Evolutionary conservation across 2,888 invertebrate genomes (phyloP), one percentile per base, ranked within the genome.

Genomic region (Stenurella melanura): DNA sequence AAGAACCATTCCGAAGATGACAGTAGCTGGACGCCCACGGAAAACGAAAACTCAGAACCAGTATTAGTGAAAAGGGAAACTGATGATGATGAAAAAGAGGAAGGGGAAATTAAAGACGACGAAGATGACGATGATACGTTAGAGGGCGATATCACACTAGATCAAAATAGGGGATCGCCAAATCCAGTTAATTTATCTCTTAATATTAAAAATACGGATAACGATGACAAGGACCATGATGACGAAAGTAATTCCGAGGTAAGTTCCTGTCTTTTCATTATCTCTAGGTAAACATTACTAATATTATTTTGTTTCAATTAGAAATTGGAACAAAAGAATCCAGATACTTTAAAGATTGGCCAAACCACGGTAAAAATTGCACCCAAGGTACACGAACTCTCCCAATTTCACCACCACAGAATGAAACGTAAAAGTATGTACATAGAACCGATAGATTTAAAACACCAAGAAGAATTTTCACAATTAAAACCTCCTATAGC

Each of bases 161-260:
- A 92, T 69, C 90, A 94, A 84, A 91, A 93, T 87, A 92, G 93
- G 89, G 94, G 93, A 89, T 95, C 95, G 68, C 94, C 95, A 0
- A 95, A 95, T 88, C 96, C 96, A 54, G 96, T 96, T 68, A 96
- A 96, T 90, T 91, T 96, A 83, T 96, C 94, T 34, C 87, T 94
- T 75, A 91, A 92, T 73, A 92, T 92, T 82, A 92, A 92, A 87
- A 92, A 91, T 81, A 90, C 90, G 21, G 89, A 89, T 34, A 79
- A 78, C 10, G 87, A 88, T 18, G 88, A 89, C 72, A 86, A 86
- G 74, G 81, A 81, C 74, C 80, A 81, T 54, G 86, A 86, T 30
- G 78, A 82, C 57, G 86, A 85, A 61, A 85, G 80, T 69, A 82
- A 80, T 78, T 83, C 83, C 2, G 86, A 85, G 84, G 86, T 87